Evolutionary conservation across 2,797 vertebrate species (phyloP), one percentile per base, ranked within the genome.

Genomic region (Linurgus olivaceus): DNA sequence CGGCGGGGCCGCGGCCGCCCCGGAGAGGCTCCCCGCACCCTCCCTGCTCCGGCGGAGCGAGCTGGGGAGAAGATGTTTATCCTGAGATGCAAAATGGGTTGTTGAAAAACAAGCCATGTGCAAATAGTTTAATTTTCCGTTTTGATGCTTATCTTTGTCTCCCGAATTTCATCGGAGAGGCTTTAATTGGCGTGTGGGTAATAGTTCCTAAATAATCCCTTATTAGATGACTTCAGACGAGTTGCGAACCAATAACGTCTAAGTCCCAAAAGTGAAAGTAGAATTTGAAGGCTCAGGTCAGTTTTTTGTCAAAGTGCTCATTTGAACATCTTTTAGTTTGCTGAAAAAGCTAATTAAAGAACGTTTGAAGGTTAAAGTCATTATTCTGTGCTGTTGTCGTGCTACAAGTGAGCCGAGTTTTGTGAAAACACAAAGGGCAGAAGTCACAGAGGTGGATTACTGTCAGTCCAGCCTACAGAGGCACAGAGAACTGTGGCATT

Each of bases 381-480:
- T 98, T 98, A 97, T 94, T 95, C 94, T 72, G 67, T 96, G 96
- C 91, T 94, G 93, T 93, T 97, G 94, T 98, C 94, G 95, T 86
- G 95, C 95, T 94, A 91, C 95, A 95, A 96, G 90, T 92, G 94
- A 96, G 93, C 88, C 83, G 86, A 91, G 79, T 82, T 96, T 93
- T 95, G 79, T 95, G 95, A 92, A 87, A 92, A 92, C 72, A 95
- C 92, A 97, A 95, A 97, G 97, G 96, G 86, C 94, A 97, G 92
- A 97, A 97, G 96, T 96, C 96, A 96, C 80, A 91, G 96, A 95
- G 96, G 95, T 98, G 96, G 98, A 97, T 97, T 98, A 96, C 96
- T 97, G 97, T 98, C 97, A 95, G 95, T 77, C 87, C 84, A 40
- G 94, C 94, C 94, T 96, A 86, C 72, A 83, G 85, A 94, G 89